Evolutionary conservation across 2,113 vertebrate genomes (phyloP).

Genomic region (Barnardius zonarius): DNA sequence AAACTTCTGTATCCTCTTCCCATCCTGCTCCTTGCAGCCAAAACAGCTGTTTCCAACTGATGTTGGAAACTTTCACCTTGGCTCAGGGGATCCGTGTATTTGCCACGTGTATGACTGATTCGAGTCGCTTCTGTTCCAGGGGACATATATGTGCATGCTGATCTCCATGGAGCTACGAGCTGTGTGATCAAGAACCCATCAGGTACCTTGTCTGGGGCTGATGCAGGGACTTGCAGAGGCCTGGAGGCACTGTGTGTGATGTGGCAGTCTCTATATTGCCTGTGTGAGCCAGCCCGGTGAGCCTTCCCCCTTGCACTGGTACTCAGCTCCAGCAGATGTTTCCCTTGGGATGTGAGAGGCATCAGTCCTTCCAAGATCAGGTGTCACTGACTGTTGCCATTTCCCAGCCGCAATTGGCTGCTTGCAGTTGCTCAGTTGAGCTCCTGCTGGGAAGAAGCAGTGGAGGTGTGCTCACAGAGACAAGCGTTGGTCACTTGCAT

Average conservation of each 20-base stretch:
- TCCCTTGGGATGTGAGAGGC: neutral
- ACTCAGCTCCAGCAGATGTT: neutral
- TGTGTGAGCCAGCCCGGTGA: neutral
- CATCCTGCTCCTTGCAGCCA: neutral
- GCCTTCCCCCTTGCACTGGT: neutral
- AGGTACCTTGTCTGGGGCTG: slow-evolving; percentile 72
- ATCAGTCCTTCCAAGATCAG: neutral
- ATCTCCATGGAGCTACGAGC: slow-evolving; percentile 96
- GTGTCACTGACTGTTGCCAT: neutral
- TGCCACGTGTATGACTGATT: neutral
- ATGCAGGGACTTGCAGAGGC: neutral
- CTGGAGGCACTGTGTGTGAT: neutral
- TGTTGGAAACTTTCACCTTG: neutral
- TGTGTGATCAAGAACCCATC: slow-evolving; percentile 95
- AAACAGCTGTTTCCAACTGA: neutral
- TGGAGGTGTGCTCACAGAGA: neutral
- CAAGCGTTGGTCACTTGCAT: neutral
- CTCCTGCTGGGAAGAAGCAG: neutral
- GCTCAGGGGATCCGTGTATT: neutral
- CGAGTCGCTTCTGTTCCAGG: slow-evolving; percentile 69
- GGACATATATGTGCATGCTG: slow-evolving; percentile 94
- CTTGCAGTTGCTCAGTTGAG: neutral
- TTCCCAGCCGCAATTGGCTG: neutral
- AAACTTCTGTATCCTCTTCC: neutral
- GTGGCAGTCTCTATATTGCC: rapidly evolving